These are phyloP conservation scores for Lissocephala sabroskyi DNA, from an alignment of 2,888 invertebrate genomes.

Conservation along the genomic window DNA sequence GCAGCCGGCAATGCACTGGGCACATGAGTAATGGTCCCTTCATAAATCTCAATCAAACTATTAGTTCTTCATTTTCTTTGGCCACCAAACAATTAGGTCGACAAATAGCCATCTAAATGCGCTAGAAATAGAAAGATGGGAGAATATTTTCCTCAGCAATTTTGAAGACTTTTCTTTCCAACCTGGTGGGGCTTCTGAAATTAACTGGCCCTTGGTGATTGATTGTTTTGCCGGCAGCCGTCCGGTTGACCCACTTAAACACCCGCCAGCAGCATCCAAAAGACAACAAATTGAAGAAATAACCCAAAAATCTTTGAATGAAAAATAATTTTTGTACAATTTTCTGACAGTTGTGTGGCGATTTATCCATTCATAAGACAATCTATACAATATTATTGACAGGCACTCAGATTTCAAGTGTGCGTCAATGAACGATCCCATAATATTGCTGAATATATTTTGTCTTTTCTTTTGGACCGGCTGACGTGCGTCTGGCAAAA, in stretches of 20 bases:
- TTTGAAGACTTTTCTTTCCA: too few species aligned
- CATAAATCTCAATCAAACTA: too few species aligned
- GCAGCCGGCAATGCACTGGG: too few species aligned
- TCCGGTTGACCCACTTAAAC: constrained; percentile 41
- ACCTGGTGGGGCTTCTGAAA: too few species aligned
- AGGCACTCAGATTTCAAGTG: constrained; percentile 47
- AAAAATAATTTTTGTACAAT: constrained; percentile 32
- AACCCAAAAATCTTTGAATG: constrained; percentile 47
- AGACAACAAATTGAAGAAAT: background rate
- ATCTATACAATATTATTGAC: constrained; percentile 40
- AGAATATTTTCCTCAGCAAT: too few species aligned
- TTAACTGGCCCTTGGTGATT: constrained; percentile 46
- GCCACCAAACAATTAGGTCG: too few species aligned
- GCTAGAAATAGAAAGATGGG: too few species aligned
- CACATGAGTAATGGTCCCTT: too few species aligned
- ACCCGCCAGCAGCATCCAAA: constrained; percentile 39
- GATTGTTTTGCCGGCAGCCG: constrained; percentile 24
- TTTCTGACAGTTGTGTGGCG: constrained; percentile 38
- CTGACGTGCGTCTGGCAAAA: constrained; percentile 15
- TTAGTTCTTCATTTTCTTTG: too few species aligned
- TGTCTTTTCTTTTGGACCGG: constrained; percentile 20
- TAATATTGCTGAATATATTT: too few species aligned
- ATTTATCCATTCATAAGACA: constrained; percentile 26
- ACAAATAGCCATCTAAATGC: too few species aligned
- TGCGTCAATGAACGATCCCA: constrained; percentile 39